Evolutionary conservation across 2,888 invertebrate species (phyloP).

Genomic region (Himalopsyche kuldschensis): DNA sequence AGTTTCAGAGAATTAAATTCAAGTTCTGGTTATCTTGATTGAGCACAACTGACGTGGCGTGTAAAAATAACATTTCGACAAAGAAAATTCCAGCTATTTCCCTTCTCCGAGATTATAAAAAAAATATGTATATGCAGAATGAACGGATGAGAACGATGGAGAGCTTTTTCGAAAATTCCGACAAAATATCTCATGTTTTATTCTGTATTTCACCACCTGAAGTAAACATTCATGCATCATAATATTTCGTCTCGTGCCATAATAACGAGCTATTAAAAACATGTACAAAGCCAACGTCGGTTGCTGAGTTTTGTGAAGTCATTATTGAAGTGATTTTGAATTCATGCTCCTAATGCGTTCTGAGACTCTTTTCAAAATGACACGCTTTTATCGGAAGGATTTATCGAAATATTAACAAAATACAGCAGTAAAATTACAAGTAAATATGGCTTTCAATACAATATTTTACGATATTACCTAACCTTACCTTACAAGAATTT

Average conservation of each 20-base stretch:
- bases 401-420: too few species aligned
- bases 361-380: not conserved
- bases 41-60: constrained; percentile 15
- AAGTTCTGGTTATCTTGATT: not conserved
- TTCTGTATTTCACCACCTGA: not conserved
- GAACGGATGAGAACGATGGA: constrained; percentile 9
- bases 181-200: not conserved
- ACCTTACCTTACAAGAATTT: too few species aligned
- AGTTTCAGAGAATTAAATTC: too few species aligned
- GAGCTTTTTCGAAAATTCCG: constrained; percentile 6
- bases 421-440: too few species aligned
- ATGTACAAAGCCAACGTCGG: not conserved
- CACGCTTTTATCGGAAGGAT: not conserved
- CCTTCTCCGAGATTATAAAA: constrained; percentile 31
- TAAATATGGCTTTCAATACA: too few species aligned
- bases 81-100: constrained; percentile 35
- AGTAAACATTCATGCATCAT: constrained; percentile 4
- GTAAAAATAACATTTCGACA: constrained; percentile 26
- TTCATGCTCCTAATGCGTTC: not conserved
- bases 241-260: not conserved
- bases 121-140: constrained; percentile 6
- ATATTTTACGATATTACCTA: too few species aligned
- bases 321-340: not conserved
- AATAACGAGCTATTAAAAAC: not conserved
- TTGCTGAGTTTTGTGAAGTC: not conserved